Percentiles rank a stretch among this genome's conserved stretches.
These are phyloP conservation scores for Aurelia coerulea DNA, from an alignment of 30 jellyfish, hydroid and myxozoan genomes.

Conservation along the genomic window DNA sequence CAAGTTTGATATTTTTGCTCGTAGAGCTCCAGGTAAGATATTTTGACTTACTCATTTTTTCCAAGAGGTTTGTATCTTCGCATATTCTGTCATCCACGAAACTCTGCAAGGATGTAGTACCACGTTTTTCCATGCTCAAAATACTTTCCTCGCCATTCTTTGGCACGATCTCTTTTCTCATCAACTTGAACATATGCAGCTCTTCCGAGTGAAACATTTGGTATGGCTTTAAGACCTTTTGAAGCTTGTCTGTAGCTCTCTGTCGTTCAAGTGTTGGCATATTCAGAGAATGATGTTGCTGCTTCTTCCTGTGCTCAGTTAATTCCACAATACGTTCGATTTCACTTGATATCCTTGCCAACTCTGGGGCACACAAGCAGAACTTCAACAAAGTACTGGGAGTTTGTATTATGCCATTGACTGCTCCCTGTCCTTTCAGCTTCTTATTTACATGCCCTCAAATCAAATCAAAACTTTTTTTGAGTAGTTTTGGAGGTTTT, in stretches of 20 bases:
- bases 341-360: slow-evolving; percentile 28
- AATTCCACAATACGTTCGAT: not conserved
- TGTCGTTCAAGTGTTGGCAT: slow-evolving; percentile 20
- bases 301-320: not conserved
- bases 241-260: slow-evolving; percentile 24
- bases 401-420: slow-evolving; percentile 28
- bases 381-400: slow-evolving; percentile 17
- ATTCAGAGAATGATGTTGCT: slow-evolving; percentile 6
- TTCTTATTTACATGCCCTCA: slow-evolving; percentile 24
- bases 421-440: slow-evolving; percentile 41
- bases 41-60: slow-evolving; percentile 13
- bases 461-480: no score
- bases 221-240: not conserved
- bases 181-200: slow-evolving; percentile 1
- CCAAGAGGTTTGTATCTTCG: slow-evolving; percentile 18
- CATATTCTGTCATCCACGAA: slow-evolving; percentile 25
- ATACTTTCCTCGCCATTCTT: not conserved
- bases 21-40: not conserved
- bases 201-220: not conserved
- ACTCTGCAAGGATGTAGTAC: slow-evolving; percentile 9
- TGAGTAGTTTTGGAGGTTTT: no score
- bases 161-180: not conserved
- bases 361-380: slow-evolving; percentile 48
- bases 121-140: slow-evolving; percentile 1
- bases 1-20: not conserved